Evolutionary conservation across 2,113 vertebrate genomes (phyloP).

Genomic region (Lamprotornis superbus): DNA sequence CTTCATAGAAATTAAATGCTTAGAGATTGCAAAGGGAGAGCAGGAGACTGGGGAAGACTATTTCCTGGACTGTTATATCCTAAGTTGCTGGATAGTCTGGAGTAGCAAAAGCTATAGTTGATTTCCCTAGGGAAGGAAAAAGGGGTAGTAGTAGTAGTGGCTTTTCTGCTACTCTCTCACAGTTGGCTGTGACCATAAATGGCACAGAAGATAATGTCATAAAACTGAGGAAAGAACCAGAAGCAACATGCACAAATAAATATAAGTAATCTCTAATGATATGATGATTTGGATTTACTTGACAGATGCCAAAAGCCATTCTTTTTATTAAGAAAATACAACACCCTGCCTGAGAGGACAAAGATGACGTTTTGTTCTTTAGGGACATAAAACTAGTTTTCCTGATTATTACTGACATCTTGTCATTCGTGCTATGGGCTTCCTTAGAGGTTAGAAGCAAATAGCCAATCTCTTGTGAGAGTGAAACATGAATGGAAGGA

Average conservation of each 20-base stretch:
- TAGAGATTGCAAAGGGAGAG: background rate
- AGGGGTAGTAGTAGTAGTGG: background rate
- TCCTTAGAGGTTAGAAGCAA: background rate
- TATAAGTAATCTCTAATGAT: background rate
- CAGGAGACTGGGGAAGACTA: background rate
- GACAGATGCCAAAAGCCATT: background rate
- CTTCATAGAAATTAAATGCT: background rate
- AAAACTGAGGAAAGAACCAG: background rate
- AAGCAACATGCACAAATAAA: background rate
- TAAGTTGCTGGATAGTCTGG: background rate
- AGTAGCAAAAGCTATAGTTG: background rate
- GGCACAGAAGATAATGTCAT: background rate
- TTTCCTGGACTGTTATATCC: background rate
- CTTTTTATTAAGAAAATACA: background rate
- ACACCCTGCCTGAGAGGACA: background rate
- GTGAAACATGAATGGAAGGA: background rate
- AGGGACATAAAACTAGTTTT: background rate
- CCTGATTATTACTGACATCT: constrained; percentile 13
- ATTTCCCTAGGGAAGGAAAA: background rate
- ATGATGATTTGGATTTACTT: background rate
- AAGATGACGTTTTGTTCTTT: background rate
- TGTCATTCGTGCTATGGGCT: background rate
- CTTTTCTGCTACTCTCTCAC: background rate
- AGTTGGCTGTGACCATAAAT: background rate
- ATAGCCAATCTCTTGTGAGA: background rate